Evolutionary conservation across 2,888 invertebrate genomes (phyloP).

Genomic region (Aphidoletes aphidimyza): DNA sequence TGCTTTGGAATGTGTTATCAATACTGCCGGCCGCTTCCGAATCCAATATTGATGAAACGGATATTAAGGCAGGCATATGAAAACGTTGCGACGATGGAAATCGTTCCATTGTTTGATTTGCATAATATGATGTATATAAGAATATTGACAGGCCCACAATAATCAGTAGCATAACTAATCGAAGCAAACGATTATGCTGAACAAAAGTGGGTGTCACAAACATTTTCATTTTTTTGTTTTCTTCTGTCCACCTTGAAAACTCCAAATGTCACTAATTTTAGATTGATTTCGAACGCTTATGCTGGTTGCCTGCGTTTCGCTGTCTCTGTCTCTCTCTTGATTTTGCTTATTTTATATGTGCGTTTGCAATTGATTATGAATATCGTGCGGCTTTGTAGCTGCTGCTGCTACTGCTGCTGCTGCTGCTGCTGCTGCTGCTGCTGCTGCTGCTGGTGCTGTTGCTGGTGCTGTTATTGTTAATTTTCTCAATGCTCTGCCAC

Average conservation of each 20-base stretch:
- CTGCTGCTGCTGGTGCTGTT: too few relatives aligned
- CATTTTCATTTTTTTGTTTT: constrained; percentile 9
- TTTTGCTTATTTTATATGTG: not conserved
- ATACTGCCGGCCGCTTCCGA: not conserved
- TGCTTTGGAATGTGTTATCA: not conserved
- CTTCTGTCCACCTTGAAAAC: not conserved
- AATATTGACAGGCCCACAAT: constrained; percentile 67
- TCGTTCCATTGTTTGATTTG: constrained; percentile 61
- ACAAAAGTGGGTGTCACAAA: constrained; percentile 18
- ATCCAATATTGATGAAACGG: not conserved
- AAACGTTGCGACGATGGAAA: constrained; percentile 59
- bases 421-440: too few relatives aligned
- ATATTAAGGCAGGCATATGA: constrained; percentile 15
- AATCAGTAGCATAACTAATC: constrained; percentile 67
- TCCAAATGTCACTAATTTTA: not conserved
- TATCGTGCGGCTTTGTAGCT: too few relatives aligned
- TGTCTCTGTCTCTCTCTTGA: not conserved
- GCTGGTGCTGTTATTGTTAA: too few relatives aligned
- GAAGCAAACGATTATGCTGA: constrained; percentile 66
- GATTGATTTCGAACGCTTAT: not conserved
- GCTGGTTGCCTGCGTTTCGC: not conserved
- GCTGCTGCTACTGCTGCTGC: too few relatives aligned
- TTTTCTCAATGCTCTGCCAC: not conserved
- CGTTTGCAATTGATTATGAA: too few relatives aligned
- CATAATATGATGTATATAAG: constrained; percentile 68